phyloP scores from a whole-genome alignment of 2,797 vertebrate species.

The Linurgus olivaceus region DNA sequence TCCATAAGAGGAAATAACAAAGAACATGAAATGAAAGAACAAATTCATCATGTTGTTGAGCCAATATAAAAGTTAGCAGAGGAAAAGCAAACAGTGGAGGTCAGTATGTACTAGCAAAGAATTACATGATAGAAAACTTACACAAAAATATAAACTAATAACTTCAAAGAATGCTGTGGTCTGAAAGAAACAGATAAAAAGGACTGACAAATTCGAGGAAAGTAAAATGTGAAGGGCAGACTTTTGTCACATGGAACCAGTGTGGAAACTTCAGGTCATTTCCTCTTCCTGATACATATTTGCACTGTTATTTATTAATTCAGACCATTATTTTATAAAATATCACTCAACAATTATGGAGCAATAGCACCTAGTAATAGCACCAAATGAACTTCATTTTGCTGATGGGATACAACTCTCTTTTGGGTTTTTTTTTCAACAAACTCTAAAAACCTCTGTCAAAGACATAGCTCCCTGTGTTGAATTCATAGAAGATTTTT shows the following conservation, averaged over 20 bases:
- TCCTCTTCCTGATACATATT: not conserved
- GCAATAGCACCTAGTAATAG: not conserved
- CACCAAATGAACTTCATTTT: not conserved
- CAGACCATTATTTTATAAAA: not conserved
- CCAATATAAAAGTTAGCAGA: not conserved
- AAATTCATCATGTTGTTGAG: not conserved
- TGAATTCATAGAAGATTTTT: not conserved
- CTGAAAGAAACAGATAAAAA: not conserved
- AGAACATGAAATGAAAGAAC: not conserved
- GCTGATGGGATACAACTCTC: not conserved
- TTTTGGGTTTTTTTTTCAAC: not conserved
- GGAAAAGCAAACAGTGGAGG: not conserved
- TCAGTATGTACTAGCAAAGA: not conserved
- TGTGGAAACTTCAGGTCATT: not conserved
- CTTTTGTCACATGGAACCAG: not conserved
- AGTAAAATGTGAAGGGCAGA: not conserved
- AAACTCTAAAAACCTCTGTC: not conserved
- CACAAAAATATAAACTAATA: not conserved
- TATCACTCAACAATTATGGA: not conserved
- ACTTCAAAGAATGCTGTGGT: not conserved
- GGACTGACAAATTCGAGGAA: not conserved
- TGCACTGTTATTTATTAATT: not conserved
- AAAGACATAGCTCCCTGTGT: not conserved
- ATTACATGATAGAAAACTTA: not conserved
- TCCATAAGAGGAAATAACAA: not conserved